Conservation (phyloP, 2,113 vertebrate species). For the Ranitomeya variabilis region DNA sequence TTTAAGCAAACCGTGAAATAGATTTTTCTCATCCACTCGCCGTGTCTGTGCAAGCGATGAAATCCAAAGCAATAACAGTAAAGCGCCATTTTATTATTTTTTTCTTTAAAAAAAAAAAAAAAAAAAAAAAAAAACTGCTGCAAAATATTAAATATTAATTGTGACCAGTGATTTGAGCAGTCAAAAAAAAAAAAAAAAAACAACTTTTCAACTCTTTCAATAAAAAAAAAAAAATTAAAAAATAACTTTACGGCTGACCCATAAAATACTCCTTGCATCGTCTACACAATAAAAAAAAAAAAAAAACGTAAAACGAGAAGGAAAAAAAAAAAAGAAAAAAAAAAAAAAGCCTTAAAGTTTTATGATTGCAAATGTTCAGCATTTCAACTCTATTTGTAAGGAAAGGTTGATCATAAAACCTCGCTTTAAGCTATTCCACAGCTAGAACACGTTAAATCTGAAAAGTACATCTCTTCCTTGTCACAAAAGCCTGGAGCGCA, state of each 20-base stretch:
- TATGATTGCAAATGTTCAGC: constrained; percentile 32
- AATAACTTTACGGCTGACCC: constrained; percentile 23
- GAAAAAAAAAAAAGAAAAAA: neutral
- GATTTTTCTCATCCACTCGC: neutral
- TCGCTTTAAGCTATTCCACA: constrained; percentile 9
- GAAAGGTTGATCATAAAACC: neutral
- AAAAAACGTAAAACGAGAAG: neutral
- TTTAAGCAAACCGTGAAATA: constrained; percentile 23
- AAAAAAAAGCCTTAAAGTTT: neutral
- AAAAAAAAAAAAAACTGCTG: neutral
- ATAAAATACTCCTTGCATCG: constrained; percentile 27
- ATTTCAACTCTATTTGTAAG: constrained; percentile 12
- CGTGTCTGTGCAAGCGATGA: neutral
- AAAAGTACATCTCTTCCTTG: neutral
- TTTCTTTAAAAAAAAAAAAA: neutral
- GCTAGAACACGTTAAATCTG: neutral
- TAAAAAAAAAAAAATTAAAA: neutral
- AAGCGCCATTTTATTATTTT: neutral
- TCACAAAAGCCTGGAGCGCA: constrained; percentile 26
- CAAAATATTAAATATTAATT: neutral
- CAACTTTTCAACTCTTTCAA: no score
- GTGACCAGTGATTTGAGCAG: no score
- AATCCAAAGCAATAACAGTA: neutral
- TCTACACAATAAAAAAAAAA: constrained; percentile 35
- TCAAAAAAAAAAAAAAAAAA: no score